Evolutionary conservation across 2,888 invertebrate genomes (phyloP).

Genomic region (Strigamia maritima): DNA sequence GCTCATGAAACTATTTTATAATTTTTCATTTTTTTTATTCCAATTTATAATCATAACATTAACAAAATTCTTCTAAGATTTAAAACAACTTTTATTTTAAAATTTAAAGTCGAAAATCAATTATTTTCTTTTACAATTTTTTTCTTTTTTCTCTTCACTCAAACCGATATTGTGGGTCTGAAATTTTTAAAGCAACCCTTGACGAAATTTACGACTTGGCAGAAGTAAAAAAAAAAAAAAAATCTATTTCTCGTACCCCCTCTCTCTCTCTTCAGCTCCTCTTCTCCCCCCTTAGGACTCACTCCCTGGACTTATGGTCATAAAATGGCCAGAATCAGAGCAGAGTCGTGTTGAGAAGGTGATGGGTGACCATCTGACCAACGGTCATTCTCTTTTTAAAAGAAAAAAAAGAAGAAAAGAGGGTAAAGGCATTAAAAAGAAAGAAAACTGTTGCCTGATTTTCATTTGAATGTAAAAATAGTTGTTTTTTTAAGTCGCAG

Average conservation of each 20-base stretch:
- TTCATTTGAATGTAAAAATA: slow-evolving; percentile 16
- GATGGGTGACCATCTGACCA: slow-evolving; percentile 29
- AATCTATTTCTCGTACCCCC: background rate
- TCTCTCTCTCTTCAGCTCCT: background rate
- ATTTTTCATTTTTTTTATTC: too few species aligned
- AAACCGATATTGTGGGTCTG: slow-evolving; percentile 19
- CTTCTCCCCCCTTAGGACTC: slow-evolving; percentile 8
- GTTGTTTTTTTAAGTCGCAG: slow-evolving; percentile 3
- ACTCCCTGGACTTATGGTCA: slow-evolving; percentile 21
- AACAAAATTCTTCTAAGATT: too few species aligned
- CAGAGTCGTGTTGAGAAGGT: slow-evolving; percentile 13
- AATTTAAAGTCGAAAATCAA: background rate
- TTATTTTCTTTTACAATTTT: background rate
- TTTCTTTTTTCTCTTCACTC: background rate
- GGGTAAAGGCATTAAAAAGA: background rate
- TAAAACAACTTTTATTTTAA: background rate
- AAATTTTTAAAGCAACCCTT: slow-evolving; percentile 27
- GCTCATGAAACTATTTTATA: too few species aligned
- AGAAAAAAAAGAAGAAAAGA: slow-evolving; percentile 3
- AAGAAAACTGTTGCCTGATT: slow-evolving; percentile 21
- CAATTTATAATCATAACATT: too few species aligned
- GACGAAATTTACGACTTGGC: slow-evolving; percentile 24
- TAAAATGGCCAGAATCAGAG: slow-evolving; percentile 29
- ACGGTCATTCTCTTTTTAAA: slow-evolving; percentile 9
- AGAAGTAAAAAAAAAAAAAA: background rate